Base-by-base conservation (phyloP, 2,888 invertebrate genomes). In the Protonemura montana region DNA sequence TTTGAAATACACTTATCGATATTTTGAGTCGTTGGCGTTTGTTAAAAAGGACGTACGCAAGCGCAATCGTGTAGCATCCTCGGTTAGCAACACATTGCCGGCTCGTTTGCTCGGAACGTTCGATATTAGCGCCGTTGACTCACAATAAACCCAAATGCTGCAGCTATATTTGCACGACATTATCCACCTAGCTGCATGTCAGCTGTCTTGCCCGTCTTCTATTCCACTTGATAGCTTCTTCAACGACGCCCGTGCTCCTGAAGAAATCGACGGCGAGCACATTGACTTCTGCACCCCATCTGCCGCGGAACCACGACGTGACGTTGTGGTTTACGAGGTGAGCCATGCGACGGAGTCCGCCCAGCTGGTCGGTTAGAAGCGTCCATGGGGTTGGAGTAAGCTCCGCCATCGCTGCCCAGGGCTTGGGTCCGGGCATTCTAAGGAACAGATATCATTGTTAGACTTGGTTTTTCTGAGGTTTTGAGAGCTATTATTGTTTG, bases 181-280 rank as follows among this genome's bases (percentile, higher is more conserved):
- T n/a, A n/a, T n/a, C n/a, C n/a, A n/a, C 59, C 21, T 21, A 59
- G 59, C 59, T 59, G 78, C 59, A 82, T 30, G 42, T 82, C 16
- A 59, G 28, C 30, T 81, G 81, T 21, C 81, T 6, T 21, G 81
- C 85, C 27, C 85, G 82, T n/a, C 83, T 5, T 10, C 77, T 27
- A 86, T 90, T 90, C 89, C 89, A 89, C 76, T 88, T 85, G 13
- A 90, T 88, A 21, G 90, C 89, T 6, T 89, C 87, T 41, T 95
- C 95, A 81, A 96, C 92, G 41, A 96, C 92, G 90, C 96, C 95
- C 81, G 95, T 95, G 26, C 94, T 94, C 87, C 95, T 92, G 89
- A 96, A 95, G 90, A 94, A 96, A 90, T 96, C 96, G 6, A 95
- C 93, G 0, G 96, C 94, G 0, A 96, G 93, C 30, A 96, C 94